phyloP scores from a whole-genome alignment of 2,888 invertebrate species.

The Coelopa pilipes region DNA sequence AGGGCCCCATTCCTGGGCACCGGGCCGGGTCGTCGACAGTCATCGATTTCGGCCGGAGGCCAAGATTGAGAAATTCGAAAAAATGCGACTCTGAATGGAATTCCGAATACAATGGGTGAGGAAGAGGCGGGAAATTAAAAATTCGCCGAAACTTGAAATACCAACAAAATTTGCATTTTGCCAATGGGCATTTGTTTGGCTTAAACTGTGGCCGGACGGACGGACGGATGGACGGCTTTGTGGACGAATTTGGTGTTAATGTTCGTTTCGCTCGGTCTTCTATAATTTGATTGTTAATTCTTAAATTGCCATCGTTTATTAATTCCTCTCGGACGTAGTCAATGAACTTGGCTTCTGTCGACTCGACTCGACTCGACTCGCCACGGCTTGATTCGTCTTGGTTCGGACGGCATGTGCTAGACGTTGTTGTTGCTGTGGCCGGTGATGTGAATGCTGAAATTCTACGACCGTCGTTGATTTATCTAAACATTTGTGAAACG shows the following conservation, averaged over 20 bases:
- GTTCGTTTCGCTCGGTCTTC: not conserved
- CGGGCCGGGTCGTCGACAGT: too few relatives aligned
- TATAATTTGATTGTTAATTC: not conserved
- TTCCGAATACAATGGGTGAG: too few relatives aligned
- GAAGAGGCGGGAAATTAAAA: not conserved
- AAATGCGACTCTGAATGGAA: too few relatives aligned
- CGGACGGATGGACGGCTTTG: too few relatives aligned
- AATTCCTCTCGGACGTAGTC: constrained; percentile 15
- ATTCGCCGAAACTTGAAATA: not conserved
- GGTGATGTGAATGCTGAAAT: too few relatives aligned
- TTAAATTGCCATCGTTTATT: constrained; percentile 7
- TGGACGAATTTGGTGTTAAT: not conserved
- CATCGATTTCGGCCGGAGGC: too few relatives aligned
- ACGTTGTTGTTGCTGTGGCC: not conserved
- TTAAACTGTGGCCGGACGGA: too few relatives aligned
- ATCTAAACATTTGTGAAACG: too few relatives aligned
- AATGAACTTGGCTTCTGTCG: constrained; percentile 19
- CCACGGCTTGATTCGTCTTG: not conserved
- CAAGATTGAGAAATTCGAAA: too few relatives aligned
- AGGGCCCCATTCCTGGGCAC: too few relatives aligned
- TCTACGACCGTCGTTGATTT: too few relatives aligned
- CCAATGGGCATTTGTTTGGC: not conserved
- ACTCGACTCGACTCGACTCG: not conserved
- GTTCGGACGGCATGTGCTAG: not conserved
- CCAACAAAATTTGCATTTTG: not conserved